Percentiles rank a stretch among this genome's conserved stretches.
Evolutionary conservation across 64 coral and sea anemone genomes (phyloP).

Genomic region (Montipora capricornis): DNA sequence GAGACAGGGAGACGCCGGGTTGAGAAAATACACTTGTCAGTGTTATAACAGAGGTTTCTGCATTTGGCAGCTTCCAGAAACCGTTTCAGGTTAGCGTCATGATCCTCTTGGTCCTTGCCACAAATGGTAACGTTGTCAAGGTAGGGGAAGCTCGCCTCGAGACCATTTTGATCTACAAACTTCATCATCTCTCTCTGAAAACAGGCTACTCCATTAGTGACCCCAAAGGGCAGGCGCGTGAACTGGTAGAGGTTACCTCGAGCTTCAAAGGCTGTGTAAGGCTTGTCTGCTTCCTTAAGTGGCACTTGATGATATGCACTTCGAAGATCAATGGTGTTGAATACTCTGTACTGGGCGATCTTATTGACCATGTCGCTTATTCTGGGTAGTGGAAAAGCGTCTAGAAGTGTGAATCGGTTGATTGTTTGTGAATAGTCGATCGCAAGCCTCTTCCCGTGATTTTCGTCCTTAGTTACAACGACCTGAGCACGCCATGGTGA

Average conservation of each 20-base stretch:
- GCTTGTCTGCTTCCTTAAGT: conserved; percentile 37
- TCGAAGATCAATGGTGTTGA: conserved; percentile 50
- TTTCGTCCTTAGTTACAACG: conserved; percentile 76
- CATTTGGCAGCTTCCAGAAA: conserved; percentile 70
- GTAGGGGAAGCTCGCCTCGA: conserved; percentile 57
- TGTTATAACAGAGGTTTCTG: conserved; percentile 24
- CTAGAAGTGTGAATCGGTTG: conserved; percentile 67
- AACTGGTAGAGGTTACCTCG: conserved; percentile 68
- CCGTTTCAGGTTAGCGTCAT: conserved; percentile 60
- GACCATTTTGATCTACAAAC: conserved; percentile 69
- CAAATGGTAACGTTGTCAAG: conserved; percentile 75
- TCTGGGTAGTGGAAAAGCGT: conserved; percentile 55
- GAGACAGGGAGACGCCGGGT: conserved; percentile 73
- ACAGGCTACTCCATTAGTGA: conserved; percentile 78
- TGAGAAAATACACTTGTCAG: conserved; percentile 79
- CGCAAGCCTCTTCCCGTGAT: conserved; percentile 65
- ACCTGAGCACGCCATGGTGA: conserved; percentile 78
- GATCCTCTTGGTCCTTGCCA: conserved; percentile 73
- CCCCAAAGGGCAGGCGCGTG: conserved; percentile 62
- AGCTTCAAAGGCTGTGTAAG: conserved; percentile 68
- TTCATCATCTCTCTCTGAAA: conserved; percentile 88
- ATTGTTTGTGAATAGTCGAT: conserved; percentile 76
- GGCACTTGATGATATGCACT: conserved; percentile 74
- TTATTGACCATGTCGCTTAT: conserved; percentile 59
- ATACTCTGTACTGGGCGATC: conserved; percentile 69